Evolutionary conservation across 1,140 invertebrate species (phyloP).

Genomic region (Eumaeus atala): DNA sequence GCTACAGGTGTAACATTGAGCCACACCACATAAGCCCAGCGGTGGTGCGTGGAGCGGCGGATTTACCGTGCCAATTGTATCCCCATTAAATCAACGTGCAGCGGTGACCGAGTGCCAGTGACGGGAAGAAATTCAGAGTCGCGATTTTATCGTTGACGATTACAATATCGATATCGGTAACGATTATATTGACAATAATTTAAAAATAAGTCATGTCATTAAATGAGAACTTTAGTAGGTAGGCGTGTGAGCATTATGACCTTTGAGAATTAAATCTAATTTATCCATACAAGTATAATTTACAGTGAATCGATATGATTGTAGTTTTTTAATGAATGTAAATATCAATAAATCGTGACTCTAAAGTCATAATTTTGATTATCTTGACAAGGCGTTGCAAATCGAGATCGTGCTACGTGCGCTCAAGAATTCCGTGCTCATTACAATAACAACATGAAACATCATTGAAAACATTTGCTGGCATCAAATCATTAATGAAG

Average conservation of each 20-base stretch:
- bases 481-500: slow-evolving; percentile 12
- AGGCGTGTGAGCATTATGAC: too few relatives aligned
- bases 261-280: too few relatives aligned
- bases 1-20: slow-evolving; percentile 31
- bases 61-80: slow-evolving; percentile 41
- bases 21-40: slow-evolving; percentile 63
- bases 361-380: slow-evolving; percentile 14
- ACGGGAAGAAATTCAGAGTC: slow-evolving; percentile 25
- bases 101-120: slow-evolving; percentile 35
- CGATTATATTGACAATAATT: too few relatives aligned
- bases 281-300: background rate
- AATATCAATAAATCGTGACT: slow-evolving; percentile 19
- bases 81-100: slow-evolving; percentile 29
- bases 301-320: background rate
- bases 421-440: slow-evolving; percentile 14
- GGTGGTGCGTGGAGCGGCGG: slow-evolving; percentile 63
- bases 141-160: slow-evolving; percentile 10
- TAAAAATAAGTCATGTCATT: too few relatives aligned
- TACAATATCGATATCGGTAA: too few relatives aligned
- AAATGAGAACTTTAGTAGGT: too few relatives aligned
- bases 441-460: slow-evolving; percentile 2
- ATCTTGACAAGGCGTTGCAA: slow-evolving; percentile 24
- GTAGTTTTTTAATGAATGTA: background rate
- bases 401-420: slow-evolving; percentile 11
- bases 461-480: background rate